Evolutionary conservation across 2,113 vertebrate species (phyloP).

Genomic region (Bothrops jararaca): DNA sequence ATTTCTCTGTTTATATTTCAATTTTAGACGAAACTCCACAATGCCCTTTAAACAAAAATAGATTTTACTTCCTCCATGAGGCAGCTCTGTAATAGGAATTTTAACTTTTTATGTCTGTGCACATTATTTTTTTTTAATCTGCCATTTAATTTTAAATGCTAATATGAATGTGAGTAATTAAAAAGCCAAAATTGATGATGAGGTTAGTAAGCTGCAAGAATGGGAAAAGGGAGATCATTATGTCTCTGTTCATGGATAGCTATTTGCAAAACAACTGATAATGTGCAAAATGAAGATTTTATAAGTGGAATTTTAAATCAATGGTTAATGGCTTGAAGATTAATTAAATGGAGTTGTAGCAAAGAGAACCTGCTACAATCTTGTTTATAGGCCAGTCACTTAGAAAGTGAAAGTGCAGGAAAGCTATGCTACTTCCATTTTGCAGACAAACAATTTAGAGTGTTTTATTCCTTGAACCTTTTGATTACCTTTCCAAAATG

Average conservation of each 20-base stretch:
- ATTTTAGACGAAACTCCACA: constrained; percentile 29
- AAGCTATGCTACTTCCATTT: constrained; percentile 57
- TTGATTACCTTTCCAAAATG: neutral
- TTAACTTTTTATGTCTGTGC: constrained; percentile 50
- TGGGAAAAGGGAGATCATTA: constrained; percentile 59
- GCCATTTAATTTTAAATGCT: constrained; percentile 72
- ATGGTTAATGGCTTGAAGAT: constrained; percentile 75
- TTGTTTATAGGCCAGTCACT: constrained; percentile 67
- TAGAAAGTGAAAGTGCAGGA: constrained; percentile 50
- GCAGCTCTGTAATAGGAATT: constrained; percentile 40
- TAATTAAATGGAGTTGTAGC: constrained; percentile 80
- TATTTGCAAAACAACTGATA: constrained; percentile 75
- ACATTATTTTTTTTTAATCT: constrained; percentile 45
- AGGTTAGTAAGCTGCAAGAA: constrained; percentile 64
- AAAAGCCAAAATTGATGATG: constrained; percentile 70
- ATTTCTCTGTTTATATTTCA: constrained; percentile 42
- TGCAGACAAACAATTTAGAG: constrained; percentile 33
- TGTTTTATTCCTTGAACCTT: constrained; percentile 4
- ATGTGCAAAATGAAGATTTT: constrained; percentile 77
- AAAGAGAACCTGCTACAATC: constrained; percentile 71
- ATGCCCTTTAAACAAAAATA: constrained; percentile 26
- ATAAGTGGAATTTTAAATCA: constrained; percentile 77
- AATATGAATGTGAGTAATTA: constrained; percentile 72
- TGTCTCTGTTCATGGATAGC: constrained; percentile 67
- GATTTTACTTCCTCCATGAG: constrained; percentile 33